Evolutionary conservation across 2,888 invertebrate species (phyloP).

Genomic region (Leptinotarsa rubiginosa): DNA sequence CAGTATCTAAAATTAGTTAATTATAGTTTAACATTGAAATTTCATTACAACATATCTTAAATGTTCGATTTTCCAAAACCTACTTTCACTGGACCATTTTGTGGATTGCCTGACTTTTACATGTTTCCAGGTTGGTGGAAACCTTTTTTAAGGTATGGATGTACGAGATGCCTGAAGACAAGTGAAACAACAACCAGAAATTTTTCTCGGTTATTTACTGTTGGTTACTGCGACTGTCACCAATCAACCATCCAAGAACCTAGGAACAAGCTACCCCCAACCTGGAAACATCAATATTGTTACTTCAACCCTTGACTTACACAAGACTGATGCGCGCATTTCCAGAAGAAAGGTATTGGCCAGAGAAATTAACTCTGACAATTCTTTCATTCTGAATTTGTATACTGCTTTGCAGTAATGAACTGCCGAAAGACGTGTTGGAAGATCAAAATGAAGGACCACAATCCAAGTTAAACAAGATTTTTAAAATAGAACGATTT

Average conservation of each 20-base stretch:
- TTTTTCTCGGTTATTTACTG: slow-evolving; percentile 9
- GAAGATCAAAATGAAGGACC: not conserved
- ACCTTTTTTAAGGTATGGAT: slow-evolving; percentile 15
- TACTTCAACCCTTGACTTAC: slow-evolving; percentile 4
- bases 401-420: not conserved
- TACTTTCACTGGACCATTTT: slow-evolving; percentile 6
- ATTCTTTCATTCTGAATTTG: not conserved
- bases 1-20: not conserved
- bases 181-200: slow-evolving; percentile 6
- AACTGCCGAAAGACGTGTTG: not conserved
- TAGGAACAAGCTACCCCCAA: slow-evolving; percentile 13
- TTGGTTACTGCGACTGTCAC: slow-evolving; percentile 1
- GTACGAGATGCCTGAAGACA: slow-evolving; percentile 10
- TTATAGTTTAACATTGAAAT: not conserved
- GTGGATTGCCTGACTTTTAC: slow-evolving; percentile 12
- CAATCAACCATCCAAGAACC: slow-evolving; percentile 3
- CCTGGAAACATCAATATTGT: slow-evolving; percentile 11
- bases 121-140: slow-evolving; percentile 20
- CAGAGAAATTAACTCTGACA: not conserved
- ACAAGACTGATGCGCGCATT: not conserved
- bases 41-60: not conserved
- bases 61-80: not conserved
- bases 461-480: not conserved
- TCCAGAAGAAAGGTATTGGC: not conserved
- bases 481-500: not conserved